Evolutionary conservation across 2,888 invertebrate genomes (phyloP).

Genomic region (Mimachlamys varia): DNA sequence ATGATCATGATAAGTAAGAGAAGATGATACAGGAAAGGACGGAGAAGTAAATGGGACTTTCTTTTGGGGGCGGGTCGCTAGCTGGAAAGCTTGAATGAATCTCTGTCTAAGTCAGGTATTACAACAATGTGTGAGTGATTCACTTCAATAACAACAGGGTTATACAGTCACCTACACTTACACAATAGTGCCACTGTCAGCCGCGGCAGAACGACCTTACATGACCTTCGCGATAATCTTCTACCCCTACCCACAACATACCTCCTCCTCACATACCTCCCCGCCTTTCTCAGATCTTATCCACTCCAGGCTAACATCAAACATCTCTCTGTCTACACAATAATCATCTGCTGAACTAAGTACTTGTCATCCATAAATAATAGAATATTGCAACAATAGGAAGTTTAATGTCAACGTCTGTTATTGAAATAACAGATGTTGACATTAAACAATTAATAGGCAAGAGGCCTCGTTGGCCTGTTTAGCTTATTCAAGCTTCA

Average conservation of each 20-base stretch:
- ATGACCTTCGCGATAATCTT: background rate
- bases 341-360: no score
- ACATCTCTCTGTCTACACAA: background rate
- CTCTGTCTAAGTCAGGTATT: background rate
- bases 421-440: no score
- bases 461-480: background rate
- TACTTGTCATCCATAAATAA: no score
- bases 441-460: background rate
- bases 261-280: background rate
- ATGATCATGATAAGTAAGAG: no score
- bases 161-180: background rate
- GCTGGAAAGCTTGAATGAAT: background rate
- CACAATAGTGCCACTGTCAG: conserved; percentile 15
- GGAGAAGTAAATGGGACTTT: background rate
- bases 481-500: background rate
- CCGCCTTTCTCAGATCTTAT: background rate
- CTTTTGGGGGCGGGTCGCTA: background rate
- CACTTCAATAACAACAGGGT: background rate
- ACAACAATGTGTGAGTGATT: background rate
- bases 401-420: no score
- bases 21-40: no score
- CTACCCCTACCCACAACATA: background rate
- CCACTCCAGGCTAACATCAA: background rate
- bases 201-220: background rate
- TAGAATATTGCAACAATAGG: no score